Base-by-base conservation (phyloP, 1,140 invertebrate species). In the Cardiocondyla obscurior region DNA sequence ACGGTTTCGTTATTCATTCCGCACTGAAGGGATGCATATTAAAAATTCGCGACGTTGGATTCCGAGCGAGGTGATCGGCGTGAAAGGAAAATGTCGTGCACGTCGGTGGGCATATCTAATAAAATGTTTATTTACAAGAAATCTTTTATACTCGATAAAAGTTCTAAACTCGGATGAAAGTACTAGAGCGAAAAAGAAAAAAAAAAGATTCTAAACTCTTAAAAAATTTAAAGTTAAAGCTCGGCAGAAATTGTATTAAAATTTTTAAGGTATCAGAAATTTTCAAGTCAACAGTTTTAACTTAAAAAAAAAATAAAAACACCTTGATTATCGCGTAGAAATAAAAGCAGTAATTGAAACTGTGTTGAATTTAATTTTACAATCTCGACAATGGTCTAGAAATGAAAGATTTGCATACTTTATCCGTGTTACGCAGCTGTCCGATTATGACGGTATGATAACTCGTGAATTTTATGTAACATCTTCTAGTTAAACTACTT, bases 1-100 rank as follows among this genome's bases (percentile, higher is more conserved):
- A 87, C 85, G 55, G 72, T 83, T 82, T 39, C 39, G 33, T 62
- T 74, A 74, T 69, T 69, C 46, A 79, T 77, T 67, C 22, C 30
- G 12, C 44, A 2, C 10, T 12, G 33, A 30, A n/a, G 74, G 64
- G 64, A 79, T 79, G 74, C 74, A 79, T 69, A 79, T 79, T 79
- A 67, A 36, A 69, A 42, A 74, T 60, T 58, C n/a, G 72, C 49
- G 14, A 42, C 55, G 53, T 2, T 33, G n/a, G 25, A 74, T 46
- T 44, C n/a, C 72, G n/a, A 22, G 22, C 36, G 16, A 67, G 46
- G 1, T 49, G 62, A 42, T 77, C 60, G 46, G 22, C 25, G 53
- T 49, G 42, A 55, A 33, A 67, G 30, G 22, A 33, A 39, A 42
- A 67, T 10, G 8, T 51, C 2, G 30, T 39, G 33, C 8, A 39